Percentiles rank a stretch among this genome's conserved stretches.
Conservation (phyloP, 2,888 invertebrate species). For the Apamea epomidion region DNA sequence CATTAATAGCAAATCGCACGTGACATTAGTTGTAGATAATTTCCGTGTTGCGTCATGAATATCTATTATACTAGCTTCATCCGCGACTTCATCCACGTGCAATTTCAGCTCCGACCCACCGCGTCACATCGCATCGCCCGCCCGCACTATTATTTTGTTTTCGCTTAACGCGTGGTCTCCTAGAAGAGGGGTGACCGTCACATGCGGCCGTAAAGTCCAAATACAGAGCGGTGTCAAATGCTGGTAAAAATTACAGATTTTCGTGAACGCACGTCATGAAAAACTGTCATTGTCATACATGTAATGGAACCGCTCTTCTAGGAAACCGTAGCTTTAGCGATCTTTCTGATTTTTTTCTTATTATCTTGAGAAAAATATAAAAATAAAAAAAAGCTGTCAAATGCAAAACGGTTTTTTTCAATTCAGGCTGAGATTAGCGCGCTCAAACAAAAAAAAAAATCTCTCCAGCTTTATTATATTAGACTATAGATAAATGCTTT, state of each 20-base stretch:
- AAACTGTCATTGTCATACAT: too few species aligned
- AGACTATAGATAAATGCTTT: conserved; percentile 39
- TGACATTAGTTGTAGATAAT: conserved; percentile 26
- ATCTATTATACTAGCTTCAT: background rate
- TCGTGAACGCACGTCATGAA: too few species aligned
- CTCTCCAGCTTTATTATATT: background rate
- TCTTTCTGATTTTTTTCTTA: background rate
- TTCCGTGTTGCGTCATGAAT: conserved; percentile 38
- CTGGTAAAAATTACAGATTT: too few species aligned
- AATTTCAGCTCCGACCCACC: background rate
- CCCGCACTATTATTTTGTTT: too few species aligned
- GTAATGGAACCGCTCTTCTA: too few species aligned
- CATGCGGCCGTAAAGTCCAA: too few species aligned
- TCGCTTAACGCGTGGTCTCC: too few species aligned
- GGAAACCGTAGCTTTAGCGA: background rate
- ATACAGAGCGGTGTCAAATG: too few species aligned
- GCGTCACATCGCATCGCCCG: background rate
- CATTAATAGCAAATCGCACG: conserved; percentile 29
- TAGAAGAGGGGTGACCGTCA: too few species aligned
- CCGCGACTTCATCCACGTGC: background rate
- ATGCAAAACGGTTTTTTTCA: background rate
- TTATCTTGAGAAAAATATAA: background rate
- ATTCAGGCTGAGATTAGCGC: background rate
- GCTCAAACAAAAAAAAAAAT: background rate
- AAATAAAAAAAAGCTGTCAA: background rate